Evolutionary conservation across 2,888 invertebrate species (phyloP).

Genomic region (Gibbula magus): DNA sequence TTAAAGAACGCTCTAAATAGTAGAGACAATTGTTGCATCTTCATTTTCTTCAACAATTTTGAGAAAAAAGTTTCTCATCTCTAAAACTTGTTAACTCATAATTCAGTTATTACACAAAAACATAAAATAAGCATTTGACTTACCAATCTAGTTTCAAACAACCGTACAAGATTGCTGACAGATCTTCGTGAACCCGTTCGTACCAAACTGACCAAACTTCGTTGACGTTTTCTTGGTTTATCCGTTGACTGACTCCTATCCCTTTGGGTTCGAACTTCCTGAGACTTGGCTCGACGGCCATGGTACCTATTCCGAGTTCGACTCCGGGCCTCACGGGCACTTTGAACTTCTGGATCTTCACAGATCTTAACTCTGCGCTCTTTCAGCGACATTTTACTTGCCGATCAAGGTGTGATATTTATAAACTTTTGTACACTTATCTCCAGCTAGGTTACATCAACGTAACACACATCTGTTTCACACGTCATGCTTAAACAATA

Average conservation of each 20-base stretch:
- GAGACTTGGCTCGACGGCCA: constrained; percentile 36
- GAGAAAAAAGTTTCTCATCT: too few species aligned
- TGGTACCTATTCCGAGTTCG: constrained; percentile 35
- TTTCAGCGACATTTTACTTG: constrained; percentile 26
- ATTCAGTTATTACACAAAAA: neutral
- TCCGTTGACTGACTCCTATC: constrained; percentile 31
- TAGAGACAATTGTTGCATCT: too few species aligned
- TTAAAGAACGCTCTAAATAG: too few species aligned
- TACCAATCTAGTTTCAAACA: constrained; percentile 47
- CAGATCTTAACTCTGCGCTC: constrained; percentile 19
- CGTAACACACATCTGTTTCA: neutral
- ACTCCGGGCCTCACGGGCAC: constrained; percentile 35
- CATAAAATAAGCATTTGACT: neutral
- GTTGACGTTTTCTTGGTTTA: constrained; percentile 42
- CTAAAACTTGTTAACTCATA: neutral
- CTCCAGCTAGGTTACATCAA: neutral
- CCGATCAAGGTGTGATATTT: neutral
- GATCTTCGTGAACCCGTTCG: constrained; percentile 49
- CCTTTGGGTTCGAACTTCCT: constrained; percentile 32
- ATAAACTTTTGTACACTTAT: neutral
- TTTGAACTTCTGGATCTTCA: constrained; percentile 28
- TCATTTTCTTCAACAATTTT: too few species aligned
- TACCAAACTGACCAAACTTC: constrained; percentile 46
- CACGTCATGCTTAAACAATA: neutral
- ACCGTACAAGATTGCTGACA: constrained; percentile 46